Evolutionary conservation across 2,888 invertebrate species (phyloP).

Genomic region (Amblyjoppa proteus): DNA sequence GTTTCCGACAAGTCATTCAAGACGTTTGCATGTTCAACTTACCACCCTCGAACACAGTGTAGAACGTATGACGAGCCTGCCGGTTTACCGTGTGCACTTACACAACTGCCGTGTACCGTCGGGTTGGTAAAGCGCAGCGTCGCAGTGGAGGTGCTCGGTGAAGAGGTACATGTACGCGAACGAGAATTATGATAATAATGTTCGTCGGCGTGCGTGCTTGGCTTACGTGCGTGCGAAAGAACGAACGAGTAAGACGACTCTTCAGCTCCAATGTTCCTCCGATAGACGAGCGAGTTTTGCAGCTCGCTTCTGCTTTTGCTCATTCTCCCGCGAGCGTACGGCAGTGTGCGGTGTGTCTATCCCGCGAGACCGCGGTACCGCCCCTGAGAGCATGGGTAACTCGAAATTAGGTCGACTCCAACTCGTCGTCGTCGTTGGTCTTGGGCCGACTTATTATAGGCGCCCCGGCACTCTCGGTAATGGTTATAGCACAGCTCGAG

Average conservation of each 20-base stretch:
- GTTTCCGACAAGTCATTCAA: constrained; percentile 53
- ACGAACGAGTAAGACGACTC: constrained; percentile 1
- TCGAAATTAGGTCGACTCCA: constrained; percentile 52
- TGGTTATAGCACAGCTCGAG: constrained; percentile 33
- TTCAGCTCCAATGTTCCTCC: neutral
- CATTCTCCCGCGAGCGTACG: neutral
- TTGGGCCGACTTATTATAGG: constrained; percentile 55
- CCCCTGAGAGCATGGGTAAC: constrained; percentile 12
- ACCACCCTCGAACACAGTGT: constrained; percentile 17
- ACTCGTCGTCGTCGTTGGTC: constrained; percentile 29
- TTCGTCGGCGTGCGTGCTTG: constrained; percentile 38
- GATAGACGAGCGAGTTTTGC: constrained; percentile 12
- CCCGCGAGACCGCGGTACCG: constrained; percentile 4
- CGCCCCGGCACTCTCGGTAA: constrained; percentile 54
- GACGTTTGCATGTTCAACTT: constrained; percentile 42
- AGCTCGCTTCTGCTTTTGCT: constrained; percentile 15
- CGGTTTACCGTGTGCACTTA: constrained; percentile 19
- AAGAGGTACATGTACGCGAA: constrained; percentile 53
- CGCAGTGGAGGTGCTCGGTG: neutral
- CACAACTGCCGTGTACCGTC: neutral
- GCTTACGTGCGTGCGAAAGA: constrained; percentile 49
- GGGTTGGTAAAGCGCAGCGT: neutral
- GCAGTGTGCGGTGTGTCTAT: neutral
- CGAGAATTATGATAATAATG: constrained; percentile 57
- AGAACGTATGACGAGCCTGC: constrained; percentile 33